phyloP scores from a whole-genome alignment of 2,113 vertebrate genomes.

The Sceloporus tristichus region DNA sequence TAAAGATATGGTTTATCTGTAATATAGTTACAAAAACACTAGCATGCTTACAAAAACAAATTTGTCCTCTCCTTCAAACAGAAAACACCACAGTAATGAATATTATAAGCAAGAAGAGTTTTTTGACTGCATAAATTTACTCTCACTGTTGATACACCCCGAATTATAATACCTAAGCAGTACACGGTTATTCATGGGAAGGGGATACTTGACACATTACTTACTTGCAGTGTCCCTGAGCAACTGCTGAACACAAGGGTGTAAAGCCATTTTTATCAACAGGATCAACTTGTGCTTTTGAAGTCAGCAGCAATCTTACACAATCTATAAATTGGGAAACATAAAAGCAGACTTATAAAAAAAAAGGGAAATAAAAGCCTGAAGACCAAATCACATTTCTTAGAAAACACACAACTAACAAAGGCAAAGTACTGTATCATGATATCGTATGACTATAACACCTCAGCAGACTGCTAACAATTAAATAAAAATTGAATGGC shows the following conservation, averaged over 20 bases:
- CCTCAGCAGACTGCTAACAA: background rate
- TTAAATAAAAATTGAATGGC: background rate
- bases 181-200: background rate
- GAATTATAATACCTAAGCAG: constrained; percentile 9
- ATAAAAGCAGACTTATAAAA: constrained; percentile 29
- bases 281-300: constrained; percentile 87
- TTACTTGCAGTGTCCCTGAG: constrained; percentile 91
- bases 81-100: constrained; percentile 21
- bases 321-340: constrained; percentile 82
- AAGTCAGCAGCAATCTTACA: constrained; percentile 94
- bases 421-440: constrained; percentile 13
- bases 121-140: background rate
- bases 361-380: background rate
- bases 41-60: background rate
- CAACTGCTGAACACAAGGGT: constrained; percentile 91
- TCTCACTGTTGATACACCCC: background rate
- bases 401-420: background rate
- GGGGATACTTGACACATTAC: constrained; percentile 58
- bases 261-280: constrained; percentile 91
- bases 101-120: background rate
- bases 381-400: constrained; percentile 9
- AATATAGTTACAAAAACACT: constrained; percentile 7
- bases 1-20: background rate
- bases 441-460: background rate
- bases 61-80: background rate